Percentiles rank a stretch among this genome's conserved stretches.
These are phyloP conservation scores for Gerris buenoi DNA, from an alignment of 1,140 invertebrate species.

Conservation along the genomic window DNA sequence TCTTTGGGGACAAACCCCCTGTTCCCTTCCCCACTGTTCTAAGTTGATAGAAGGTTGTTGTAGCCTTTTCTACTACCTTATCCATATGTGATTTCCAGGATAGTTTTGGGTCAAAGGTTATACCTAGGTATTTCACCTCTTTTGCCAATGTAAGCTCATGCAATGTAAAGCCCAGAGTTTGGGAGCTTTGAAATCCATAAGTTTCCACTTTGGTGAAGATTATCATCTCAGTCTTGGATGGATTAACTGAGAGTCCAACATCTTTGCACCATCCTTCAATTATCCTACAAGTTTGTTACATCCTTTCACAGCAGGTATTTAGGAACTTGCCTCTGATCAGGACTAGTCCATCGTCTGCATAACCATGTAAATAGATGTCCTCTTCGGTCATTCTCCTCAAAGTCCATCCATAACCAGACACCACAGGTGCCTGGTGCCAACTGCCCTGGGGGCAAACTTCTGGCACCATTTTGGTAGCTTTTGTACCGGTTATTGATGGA, in stretches of 20 bases:
- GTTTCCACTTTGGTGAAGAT: not conserved
- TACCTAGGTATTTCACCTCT: not conserved
- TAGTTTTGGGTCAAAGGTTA: not conserved
- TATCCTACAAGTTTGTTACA: not conserved
- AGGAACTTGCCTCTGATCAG: not conserved
- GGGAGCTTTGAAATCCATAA: not conserved
- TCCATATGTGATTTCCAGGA: not conserved
- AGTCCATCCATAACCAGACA: not conserved
- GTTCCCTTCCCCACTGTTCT: not conserved
- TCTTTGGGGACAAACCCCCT: not conserved
- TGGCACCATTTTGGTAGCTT: not conserved
- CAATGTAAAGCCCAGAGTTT: not conserved
- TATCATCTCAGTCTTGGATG: not conserved
- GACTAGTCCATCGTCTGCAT: not conserved
- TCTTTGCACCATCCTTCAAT: not conserved
- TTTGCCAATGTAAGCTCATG: not conserved
- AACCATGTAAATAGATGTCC: not conserved
- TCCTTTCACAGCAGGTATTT: not conserved
- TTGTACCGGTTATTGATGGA: not conserved
- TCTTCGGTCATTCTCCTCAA: not conserved
- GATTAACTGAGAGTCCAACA: not conserved
- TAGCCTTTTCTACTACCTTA: not conserved
- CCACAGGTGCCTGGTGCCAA: not conserved
- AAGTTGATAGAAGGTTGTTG: not conserved
- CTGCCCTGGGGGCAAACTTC: not conserved